These are phyloP conservation scores for Ditylenchus dipsaci DNA, from an alignment of 1,140 invertebrate species.

Conservation along the genomic window DNA sequence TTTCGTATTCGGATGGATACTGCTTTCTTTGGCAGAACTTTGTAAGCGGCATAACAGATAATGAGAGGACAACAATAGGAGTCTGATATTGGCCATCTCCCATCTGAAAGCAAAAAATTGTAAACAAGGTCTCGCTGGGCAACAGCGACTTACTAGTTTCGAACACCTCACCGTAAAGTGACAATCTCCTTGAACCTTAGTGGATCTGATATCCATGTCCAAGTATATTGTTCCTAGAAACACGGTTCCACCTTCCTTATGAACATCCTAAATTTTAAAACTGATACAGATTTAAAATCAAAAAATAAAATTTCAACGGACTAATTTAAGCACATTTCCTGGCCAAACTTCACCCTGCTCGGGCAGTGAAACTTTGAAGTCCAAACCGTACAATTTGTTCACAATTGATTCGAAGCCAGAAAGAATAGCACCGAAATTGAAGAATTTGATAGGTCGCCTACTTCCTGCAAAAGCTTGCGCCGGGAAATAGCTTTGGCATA, in stretches of 20 bases:
- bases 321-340: constrained; percentile 51
- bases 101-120: constrained; percentile 46
- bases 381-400: constrained; percentile 37
- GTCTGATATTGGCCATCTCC: constrained; percentile 63
- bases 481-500: constrained; percentile 19
- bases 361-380: constrained; percentile 34
- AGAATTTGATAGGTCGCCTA: constrained; percentile 21
- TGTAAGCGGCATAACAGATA: constrained; percentile 65
- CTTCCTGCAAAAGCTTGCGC: constrained; percentile 16
- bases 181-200: constrained; percentile 92
- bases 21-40: constrained; percentile 7
- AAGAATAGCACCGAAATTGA: constrained; percentile 25
- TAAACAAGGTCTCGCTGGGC: too few species aligned
- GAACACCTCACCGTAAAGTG: constrained; percentile 96
- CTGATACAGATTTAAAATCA: constrained; percentile 17
- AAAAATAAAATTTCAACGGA: constrained; percentile 27
- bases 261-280: constrained; percentile 39
- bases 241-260: constrained; percentile 9
- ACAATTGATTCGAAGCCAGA: constrained; percentile 33
- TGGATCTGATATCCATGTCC: constrained; percentile 83
- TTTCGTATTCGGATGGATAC: constrained; percentile 4
- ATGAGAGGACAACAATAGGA: constrained; percentile 87
- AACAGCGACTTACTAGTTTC: constrained; percentile 63
- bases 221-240: constrained; percentile 88
- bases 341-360: constrained; percentile 46